phyloP scores from a whole-genome alignment of 2,888 invertebrate genomes.

The Copidosoma aretas region DNA sequence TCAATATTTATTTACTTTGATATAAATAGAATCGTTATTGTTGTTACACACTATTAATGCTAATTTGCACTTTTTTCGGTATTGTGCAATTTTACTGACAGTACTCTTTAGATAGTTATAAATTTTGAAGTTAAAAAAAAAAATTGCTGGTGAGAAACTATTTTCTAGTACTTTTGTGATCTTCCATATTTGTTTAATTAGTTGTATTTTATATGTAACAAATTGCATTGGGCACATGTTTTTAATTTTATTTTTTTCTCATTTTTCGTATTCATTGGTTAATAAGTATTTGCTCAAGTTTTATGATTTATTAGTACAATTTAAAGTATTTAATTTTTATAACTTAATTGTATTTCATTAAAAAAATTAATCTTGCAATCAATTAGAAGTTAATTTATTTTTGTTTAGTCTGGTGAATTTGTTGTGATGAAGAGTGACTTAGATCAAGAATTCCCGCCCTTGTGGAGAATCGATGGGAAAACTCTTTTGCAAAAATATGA shows the following conservation, averaged over 20 bases:
- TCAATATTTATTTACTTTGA: neutral
- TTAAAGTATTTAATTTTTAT: neutral
- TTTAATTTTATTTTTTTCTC: neutral
- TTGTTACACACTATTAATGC: neutral
- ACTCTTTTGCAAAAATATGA: conserved; percentile 83
- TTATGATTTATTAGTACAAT: neutral
- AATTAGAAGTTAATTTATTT: neutral
- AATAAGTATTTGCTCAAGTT: neutral
- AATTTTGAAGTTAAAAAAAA: neutral
- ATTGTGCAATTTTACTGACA: neutral
- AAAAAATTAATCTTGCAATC: neutral
- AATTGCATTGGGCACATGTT: too few species aligned
- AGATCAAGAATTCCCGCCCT: conserved; percentile 81
- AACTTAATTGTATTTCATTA: neutral
- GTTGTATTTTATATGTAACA: too few species aligned
- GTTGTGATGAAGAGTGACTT: conserved; percentile 84
- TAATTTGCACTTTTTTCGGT: neutral
- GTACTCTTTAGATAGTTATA: too few species aligned
- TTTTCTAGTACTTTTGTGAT: neutral
- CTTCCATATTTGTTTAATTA: conserved; percentile 10
- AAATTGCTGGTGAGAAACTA: neutral
- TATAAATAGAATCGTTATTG: neutral
- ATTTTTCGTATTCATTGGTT: too few species aligned
- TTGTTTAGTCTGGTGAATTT: conserved; percentile 84
- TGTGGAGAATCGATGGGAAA: conserved; percentile 91